A percentile compares a stretch with the other conserved stretches of the same genome.
These are phyloP conservation scores for Epinotia nisella DNA, from an alignment of 2,888 invertebrate genomes.

Conservation along the genomic window DNA sequence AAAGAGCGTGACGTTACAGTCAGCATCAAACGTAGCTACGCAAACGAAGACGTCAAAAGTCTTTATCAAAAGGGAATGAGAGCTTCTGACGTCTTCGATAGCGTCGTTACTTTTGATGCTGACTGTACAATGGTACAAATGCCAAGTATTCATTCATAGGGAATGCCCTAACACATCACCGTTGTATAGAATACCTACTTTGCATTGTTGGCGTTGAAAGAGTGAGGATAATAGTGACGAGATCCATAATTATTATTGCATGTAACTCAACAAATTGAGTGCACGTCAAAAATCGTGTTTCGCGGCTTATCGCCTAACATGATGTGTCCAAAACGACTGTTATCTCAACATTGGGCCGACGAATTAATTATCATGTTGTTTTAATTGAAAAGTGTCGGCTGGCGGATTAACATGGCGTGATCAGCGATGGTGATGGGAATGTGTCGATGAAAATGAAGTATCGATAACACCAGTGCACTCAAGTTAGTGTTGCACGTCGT, in stretches of 20 bases:
- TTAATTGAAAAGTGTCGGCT: constrained; percentile 44
- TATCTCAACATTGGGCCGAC: constrained; percentile 6
- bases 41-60: no score
- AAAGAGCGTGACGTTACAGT: no score
- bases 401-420: constrained; percentile 34
- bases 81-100: no score
- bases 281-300: constrained; percentile 30
- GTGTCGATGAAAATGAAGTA: constrained; percentile 12
- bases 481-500: neutral
- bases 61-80: no score
- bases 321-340: constrained; percentile 30
- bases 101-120: no score
- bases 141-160: no score
- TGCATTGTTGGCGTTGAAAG: neutral
- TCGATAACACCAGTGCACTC: neutral
- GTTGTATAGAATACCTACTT: no score
- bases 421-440: constrained; percentile 10
- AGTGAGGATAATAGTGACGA: constrained; percentile 1
- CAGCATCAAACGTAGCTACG: no score
- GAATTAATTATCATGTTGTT: constrained; percentile 43
- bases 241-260: constrained; percentile 8
- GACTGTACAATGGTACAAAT: no score
- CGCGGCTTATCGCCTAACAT: constrained; percentile 22
- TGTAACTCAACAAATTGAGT: neutral
- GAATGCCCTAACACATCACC: no score